Base-by-base conservation (phyloP, 2,797 vertebrate genomes). In the Pogoniulus pusillus region DNA sequence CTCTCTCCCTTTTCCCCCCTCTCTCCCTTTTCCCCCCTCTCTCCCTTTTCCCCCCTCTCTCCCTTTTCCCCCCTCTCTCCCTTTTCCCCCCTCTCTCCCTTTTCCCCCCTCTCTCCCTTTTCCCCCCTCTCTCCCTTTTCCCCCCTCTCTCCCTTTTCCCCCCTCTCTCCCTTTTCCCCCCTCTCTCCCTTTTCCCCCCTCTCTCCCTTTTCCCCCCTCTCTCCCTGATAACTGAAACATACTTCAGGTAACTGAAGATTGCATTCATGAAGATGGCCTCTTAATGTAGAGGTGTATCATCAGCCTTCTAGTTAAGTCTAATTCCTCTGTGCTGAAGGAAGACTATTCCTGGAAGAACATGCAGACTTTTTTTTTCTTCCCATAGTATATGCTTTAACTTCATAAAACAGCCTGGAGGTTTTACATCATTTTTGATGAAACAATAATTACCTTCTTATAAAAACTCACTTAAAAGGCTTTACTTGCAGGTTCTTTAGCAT, bases 371-470 rank as follows among this genome's bases (percentile, higher is more conserved):
- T 51, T 45, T 54, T 16, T 6, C 15, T 16, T 6, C 15, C 8
- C 3, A 1, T 8, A 75, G 35, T 75, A 12, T 51, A 35, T 55
- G 43, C 26, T 91, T 75, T 89, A 76, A 78, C 34, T 82, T 87
- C 47, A 82, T 73, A 82, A 95, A 84, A 64, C 68, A 39, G 19
- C 9, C 29, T 29, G 85, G 68, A 78, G 43, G 57, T 92, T 94
- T 90, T 83, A 70, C 14, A 89, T 10, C 66, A 72, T 22, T 69
- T 93, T 89, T 89, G 89, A 63, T 76, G 82, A 92, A 85, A 60
- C 63, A 75, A 58, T 53, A 15, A 16, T 35, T 60, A 39, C 15
- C 2, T n/a, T 82, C 11, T 49, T 60, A 22, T 64, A 68, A 26
- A 49, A 85, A 87, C 55, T 91, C 59, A 55, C 26, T 77, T 87